Conservation (phyloP, 2,888 invertebrate genomes). For the Apeira syringaria region DNA sequence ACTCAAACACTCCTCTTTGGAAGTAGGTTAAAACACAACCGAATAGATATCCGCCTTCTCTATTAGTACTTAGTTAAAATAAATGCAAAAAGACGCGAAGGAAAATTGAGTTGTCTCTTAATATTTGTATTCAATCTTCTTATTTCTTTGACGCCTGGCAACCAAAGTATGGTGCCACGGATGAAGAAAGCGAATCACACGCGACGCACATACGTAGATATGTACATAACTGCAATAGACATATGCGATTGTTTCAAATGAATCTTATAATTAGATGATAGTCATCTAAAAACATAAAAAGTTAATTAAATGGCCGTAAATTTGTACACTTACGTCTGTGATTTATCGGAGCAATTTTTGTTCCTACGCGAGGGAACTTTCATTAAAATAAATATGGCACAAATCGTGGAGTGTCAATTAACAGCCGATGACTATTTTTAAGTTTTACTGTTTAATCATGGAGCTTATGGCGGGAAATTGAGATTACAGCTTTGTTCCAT, state of each 20-base stretch:
- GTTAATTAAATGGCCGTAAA: conserved; percentile 7
- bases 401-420: no score
- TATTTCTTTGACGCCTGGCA: conserved; percentile 23
- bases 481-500: no score
- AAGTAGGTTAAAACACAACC: no score
- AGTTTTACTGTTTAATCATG: no score
- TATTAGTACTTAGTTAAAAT: not conserved
- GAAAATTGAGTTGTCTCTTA: conserved; percentile 2
- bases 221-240: conserved; percentile 19
- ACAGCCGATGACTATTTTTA: no score
- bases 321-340: not conserved
- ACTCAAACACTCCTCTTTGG: no score
- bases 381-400: no score
- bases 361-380: no score
- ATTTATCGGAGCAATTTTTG: no score
- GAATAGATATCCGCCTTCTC: no score
- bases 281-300: conserved; percentile 9
- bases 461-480: no score
- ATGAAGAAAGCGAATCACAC: conserved; percentile 65
- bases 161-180: conserved; percentile 26
- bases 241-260: conserved; percentile 19
- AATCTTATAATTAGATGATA: conserved; percentile 24
- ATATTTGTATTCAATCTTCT: not conserved
- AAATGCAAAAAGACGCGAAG: not conserved
- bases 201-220: conserved; percentile 35